A percentile compares a stretch with the other conserved stretches of the same genome.
Evolutionary conservation across 1,140 invertebrate species (phyloP).

Genomic region (Aphidius gifuensis): DNA sequence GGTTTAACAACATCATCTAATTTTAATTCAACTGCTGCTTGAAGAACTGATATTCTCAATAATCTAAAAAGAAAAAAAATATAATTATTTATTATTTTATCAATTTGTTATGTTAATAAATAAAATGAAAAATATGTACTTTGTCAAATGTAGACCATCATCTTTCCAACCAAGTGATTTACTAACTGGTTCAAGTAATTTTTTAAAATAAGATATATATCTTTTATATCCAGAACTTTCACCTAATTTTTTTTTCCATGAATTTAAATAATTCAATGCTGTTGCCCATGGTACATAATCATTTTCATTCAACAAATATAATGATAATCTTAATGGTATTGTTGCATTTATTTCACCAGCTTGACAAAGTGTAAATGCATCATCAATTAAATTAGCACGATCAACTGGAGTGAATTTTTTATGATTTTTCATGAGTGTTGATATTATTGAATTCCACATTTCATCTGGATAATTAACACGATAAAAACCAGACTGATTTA

Average conservation of each 20-base stretch:
- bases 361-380: slow-evolving; percentile 73
- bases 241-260: slow-evolving; percentile 65
- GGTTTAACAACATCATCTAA: slow-evolving; percentile 63
- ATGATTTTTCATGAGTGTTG: slow-evolving; percentile 67
- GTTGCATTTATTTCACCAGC: slow-evolving; percentile 69
- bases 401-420: slow-evolving; percentile 68
- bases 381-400: slow-evolving; percentile 72
- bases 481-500: slow-evolving; percentile 84
- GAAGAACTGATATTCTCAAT: slow-evolving; percentile 59
- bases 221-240: slow-evolving; percentile 65
- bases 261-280: slow-evolving; percentile 66
- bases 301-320: slow-evolving; percentile 69
- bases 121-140: slow-evolving; percentile 48
- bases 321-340: slow-evolving; percentile 65
- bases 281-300: slow-evolving; percentile 76
- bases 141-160: slow-evolving; percentile 65
- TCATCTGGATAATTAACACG: slow-evolving; percentile 79
- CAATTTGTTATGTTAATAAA: background rate
- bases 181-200: slow-evolving; percentile 61
- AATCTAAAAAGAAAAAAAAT: slow-evolving; percentile 44
- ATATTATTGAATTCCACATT: slow-evolving; percentile 73
- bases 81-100: slow-evolving; percentile 19
- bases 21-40: slow-evolving; percentile 63
- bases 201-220: slow-evolving; percentile 63
- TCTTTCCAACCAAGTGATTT: slow-evolving; percentile 66